Base-by-base conservation (phyloP, 2,797 vertebrate species). In the Chromis chromis region DNA sequence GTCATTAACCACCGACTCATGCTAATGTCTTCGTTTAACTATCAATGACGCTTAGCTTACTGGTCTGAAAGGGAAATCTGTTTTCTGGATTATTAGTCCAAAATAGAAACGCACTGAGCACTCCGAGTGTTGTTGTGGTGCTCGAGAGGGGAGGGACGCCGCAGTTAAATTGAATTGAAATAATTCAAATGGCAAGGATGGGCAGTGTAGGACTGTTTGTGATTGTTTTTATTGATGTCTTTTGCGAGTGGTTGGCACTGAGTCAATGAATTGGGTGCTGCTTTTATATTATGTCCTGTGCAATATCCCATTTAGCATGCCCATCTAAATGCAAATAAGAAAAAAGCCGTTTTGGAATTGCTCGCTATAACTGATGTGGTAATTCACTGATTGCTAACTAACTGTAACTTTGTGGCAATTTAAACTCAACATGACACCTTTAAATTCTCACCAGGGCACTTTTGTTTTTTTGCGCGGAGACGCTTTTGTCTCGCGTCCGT, bases 1-100 rank as follows among this genome's bases (percentile, higher is more conserved):
- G 95, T 95, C 96, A 96, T 96, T 96, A 97, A 96, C 95, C 96
- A 95, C 93, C 93, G 95, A 95, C 94, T 95, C 94, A 96, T 93
- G 93, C 92, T 93, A 89, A 96, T 94, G 94, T 95, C 95, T 95
- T 96, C 95, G 93, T 95, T 96, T 96, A 96, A 97, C 96, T 96
- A 96, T 95, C 80, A 95, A 96, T 96, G 95, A 94, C 94, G 89
- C 94, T 96, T 94, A 94, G 93, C 94, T 85, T 91, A 93, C 95
- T 96, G 93, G 94, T 94, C 95, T 95, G 94, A 95, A 96, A 96
- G 93, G 89, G 92, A 96, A 96, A 95, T 96, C 93, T 96, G 96
- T 96, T 93, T 95, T 94, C 93, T 92, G 91, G 90, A 91, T 94
- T 93, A 94, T 93, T 93, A 92, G 92, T 92, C 91, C 87, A 92